A percentile compares a stretch with the other conserved stretches of the same genome.
Evolutionary conservation across 2,888 invertebrate genomes (phyloP).

Genomic region (Teleogryllus oceanicus): DNA sequence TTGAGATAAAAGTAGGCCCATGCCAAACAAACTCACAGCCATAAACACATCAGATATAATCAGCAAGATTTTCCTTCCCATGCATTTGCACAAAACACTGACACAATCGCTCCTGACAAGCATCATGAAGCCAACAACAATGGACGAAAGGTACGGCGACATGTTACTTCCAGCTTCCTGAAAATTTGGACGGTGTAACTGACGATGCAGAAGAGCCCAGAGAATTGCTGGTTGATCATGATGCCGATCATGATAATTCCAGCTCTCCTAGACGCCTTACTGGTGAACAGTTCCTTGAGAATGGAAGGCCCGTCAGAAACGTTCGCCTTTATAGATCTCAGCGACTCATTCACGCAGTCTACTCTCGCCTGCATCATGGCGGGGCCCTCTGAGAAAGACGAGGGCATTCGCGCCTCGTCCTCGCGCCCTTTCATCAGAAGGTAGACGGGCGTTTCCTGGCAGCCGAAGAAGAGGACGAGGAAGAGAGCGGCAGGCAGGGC

Average conservation of each 20-base stretch:
- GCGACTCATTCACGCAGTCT: conserved; percentile 40
- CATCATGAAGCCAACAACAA: conserved; percentile 49
- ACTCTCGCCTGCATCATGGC: conserved; percentile 42
- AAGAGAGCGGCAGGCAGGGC: conserved; percentile 51
- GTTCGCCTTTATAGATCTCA: conserved; percentile 39
- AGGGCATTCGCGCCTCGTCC: conserved; percentile 49
- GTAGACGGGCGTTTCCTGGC: conserved; percentile 61
- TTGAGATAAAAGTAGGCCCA: conserved; percentile 44
- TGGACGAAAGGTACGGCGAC: conserved; percentile 44
- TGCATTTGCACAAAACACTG: conserved; percentile 46
- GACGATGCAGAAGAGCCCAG: conserved; percentile 50
- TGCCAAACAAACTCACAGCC: conserved; percentile 41
- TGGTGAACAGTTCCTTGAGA: conserved; percentile 45
- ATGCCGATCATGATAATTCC: conserved; percentile 46
- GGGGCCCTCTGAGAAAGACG: conserved; percentile 42
- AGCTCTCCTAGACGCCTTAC: conserved; percentile 45
- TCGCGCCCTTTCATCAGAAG: conserved; percentile 48
- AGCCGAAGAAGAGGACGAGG: conserved; percentile 50
- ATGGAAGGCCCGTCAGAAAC: conserved; percentile 24
- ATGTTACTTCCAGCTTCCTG: conserved; percentile 42
- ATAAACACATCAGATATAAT: conserved; percentile 47
- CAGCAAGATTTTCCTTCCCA: conserved; percentile 50
- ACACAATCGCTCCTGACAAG: conserved; percentile 41
- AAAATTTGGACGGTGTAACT: conserved; percentile 45
- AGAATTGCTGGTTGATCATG: conserved; percentile 48